phyloP scores from a whole-genome alignment of 2,113 vertebrate species.

The Vimba vimba region DNA sequence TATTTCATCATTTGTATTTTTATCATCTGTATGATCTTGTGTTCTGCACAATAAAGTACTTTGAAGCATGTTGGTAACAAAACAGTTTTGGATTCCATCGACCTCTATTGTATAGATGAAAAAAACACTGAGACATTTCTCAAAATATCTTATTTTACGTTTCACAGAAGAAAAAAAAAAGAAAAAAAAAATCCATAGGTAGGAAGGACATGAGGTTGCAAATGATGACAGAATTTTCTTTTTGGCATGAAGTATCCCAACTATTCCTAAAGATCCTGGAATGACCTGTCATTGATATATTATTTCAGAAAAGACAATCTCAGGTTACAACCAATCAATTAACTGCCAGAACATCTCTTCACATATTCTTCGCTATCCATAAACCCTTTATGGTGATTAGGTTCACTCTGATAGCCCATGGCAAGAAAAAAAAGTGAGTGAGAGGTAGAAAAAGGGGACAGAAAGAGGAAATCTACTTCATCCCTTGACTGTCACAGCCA shows the following conservation, averaged over 20 bases:
- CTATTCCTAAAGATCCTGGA: background rate
- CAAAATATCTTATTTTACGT: background rate
- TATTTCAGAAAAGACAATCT: background rate
- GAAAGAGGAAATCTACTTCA: background rate
- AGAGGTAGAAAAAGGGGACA: background rate
- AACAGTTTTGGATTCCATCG: background rate
- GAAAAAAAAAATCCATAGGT: background rate
- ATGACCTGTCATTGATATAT: background rate
- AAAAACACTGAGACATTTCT: background rate
- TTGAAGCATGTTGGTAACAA: background rate
- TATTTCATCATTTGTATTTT: background rate
- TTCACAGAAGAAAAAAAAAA: too few species aligned
- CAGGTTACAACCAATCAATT: background rate
- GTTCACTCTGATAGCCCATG: background rate
- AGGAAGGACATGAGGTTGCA: background rate
- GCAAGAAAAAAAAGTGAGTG: background rate
- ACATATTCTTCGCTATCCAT: background rate
- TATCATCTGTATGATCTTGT: background rate
- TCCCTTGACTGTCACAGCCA: constrained; percentile 6
- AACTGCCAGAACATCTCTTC: background rate
- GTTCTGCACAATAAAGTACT: background rate
- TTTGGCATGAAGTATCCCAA: background rate
- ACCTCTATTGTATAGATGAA: background rate
- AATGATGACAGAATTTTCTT: background rate
- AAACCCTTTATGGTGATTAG: background rate